These are phyloP conservation scores for Oncorhynchus mykiss DNA, from an alignment of 2,113 vertebrate species.

Conservation along the genomic window DNA sequence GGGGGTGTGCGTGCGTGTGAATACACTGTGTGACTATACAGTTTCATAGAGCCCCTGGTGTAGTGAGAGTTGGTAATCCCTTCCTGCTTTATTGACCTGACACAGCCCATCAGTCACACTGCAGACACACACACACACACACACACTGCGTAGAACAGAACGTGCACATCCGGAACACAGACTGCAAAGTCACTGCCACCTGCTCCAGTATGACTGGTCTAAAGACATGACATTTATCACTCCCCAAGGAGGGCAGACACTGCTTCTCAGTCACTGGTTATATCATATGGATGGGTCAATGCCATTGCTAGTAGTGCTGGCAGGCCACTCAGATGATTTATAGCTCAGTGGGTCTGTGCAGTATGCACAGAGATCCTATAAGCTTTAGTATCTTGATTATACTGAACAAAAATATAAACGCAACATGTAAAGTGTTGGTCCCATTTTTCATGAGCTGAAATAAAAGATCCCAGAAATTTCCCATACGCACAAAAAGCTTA, in stretches of 20 bases:
- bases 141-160: slow-evolving; percentile 2
- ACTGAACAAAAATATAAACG: no score
- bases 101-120: not conserved
- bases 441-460: no score
- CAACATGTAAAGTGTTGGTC: no score
- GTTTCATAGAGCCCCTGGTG: not conserved
- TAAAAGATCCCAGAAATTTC: no score
- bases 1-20: not conserved
- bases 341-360: not conserved
- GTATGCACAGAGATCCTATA: not conserved
- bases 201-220: not conserved
- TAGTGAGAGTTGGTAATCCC: not conserved
- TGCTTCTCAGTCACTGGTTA: not conserved
- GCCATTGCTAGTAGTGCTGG: not conserved
- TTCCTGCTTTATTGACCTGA: not conserved
- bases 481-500: no score
- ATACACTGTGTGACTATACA: not conserved
- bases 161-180: slow-evolving; percentile 19
- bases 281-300: not conserved
- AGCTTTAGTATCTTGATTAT: no score
- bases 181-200: slow-evolving; percentile 11
- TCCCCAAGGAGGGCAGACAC: not conserved
- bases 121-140: slow-evolving; percentile 10
- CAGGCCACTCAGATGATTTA: not conserved
- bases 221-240: not conserved